These are phyloP conservation scores for Endotricha flammealis DNA, from an alignment of 2,888 invertebrate genomes.

Conservation along the genomic window DNA sequence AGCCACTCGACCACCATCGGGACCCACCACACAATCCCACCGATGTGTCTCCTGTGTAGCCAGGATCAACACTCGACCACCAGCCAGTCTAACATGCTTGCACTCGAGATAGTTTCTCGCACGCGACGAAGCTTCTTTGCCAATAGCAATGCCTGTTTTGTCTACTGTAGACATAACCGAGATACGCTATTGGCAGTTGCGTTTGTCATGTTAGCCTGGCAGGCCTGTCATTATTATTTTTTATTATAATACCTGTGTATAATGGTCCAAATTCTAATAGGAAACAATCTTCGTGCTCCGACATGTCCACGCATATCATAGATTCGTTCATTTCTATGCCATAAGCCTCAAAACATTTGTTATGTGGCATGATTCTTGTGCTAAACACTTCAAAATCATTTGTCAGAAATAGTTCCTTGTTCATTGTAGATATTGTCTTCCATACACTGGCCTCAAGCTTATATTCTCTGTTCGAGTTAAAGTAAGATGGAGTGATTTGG, in stretches of 20 bases:
- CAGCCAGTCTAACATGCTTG: no score
- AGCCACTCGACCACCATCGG: no score
- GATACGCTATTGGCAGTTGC: no score
- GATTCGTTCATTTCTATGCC: slow-evolving; percentile 43
- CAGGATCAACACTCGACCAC: no score
- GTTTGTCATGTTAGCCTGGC: no score
- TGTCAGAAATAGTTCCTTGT: slow-evolving; percentile 49
- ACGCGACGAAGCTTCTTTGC: no score
- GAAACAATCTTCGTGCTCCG: slow-evolving; percentile 53
- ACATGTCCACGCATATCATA: slow-evolving; percentile 51
- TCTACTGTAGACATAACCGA: no score
- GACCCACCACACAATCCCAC: no score
- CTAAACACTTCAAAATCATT: slow-evolving; percentile 48
- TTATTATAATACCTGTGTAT: slow-evolving; percentile 26
- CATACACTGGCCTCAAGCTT: slow-evolving; percentile 45
- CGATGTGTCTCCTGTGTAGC: no score
- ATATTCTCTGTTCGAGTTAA: slow-evolving; percentile 28
- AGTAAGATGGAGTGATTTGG: slow-evolving; percentile 35
- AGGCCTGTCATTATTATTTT: no score
- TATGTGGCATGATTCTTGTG: slow-evolving; percentile 24
- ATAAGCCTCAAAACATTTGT: slow-evolving; percentile 44
- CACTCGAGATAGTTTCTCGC: no score
- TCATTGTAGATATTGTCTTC: slow-evolving; percentile 62
- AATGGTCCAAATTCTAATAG: slow-evolving; percentile 61
- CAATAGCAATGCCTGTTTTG: no score